Evolutionary conservation across 2,797 vertebrate genomes (phyloP).

Genomic region (Pseudochirops cupreus): DNA sequence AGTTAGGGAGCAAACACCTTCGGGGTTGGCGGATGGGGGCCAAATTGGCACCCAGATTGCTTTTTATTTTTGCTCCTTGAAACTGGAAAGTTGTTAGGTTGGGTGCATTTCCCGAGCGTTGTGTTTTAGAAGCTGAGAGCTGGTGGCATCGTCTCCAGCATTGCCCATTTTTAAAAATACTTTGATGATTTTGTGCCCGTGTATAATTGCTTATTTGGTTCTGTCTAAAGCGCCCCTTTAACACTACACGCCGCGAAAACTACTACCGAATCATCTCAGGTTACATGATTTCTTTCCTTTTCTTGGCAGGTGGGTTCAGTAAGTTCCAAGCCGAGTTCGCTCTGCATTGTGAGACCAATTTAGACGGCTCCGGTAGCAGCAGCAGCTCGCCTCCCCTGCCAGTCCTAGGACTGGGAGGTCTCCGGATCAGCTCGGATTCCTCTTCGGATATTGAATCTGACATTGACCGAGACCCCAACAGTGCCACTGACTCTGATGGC

Average conservation of each 20-base stretch:
- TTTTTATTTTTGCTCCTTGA: not conserved
- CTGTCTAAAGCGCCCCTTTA: constrained; percentile 20
- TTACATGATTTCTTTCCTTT: constrained; percentile 69
- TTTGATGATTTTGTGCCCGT: not conserved
- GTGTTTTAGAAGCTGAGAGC: not conserved
- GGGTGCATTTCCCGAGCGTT: not conserved
- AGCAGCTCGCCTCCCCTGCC: constrained; percentile 92
- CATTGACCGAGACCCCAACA: constrained; percentile 94
- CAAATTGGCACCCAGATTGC: not conserved
- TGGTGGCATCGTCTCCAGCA: not conserved
- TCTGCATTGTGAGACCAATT: constrained; percentile 95
- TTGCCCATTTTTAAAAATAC: not conserved
- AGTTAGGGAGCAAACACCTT: not conserved
- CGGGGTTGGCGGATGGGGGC: not conserved
- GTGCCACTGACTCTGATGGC: constrained; percentile 96
- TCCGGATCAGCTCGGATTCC: constrained; percentile 97
- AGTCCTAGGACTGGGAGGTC: constrained; percentile 95
- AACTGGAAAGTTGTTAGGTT: not conserved
- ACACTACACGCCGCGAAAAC: constrained; percentile 69
- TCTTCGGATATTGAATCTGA: constrained; percentile 98
- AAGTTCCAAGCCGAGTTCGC: constrained; percentile 97
- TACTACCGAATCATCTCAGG: constrained; percentile 74
- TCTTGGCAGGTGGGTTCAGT: constrained; percentile 93
- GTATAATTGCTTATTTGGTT: not conserved
- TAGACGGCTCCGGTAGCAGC: constrained; percentile 94